Base-by-base conservation (phyloP, 2,888 invertebrate genomes). In the Abrostola triplasia region DNA sequence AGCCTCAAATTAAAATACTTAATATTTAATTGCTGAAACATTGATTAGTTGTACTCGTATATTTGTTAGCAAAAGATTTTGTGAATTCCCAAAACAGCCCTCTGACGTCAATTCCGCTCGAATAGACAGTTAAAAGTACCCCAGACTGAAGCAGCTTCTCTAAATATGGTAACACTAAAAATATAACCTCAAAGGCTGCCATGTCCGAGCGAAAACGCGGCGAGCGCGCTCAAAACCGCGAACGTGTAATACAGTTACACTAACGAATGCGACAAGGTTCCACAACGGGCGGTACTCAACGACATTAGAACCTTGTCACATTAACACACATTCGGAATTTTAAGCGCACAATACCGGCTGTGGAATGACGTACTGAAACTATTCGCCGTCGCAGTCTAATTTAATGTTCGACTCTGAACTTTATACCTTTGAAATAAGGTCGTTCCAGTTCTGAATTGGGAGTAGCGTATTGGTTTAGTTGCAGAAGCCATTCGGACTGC, bases 181-280 rank as follows among this genome's bases (percentile, higher is more conserved):
- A 83, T 84, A 87, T 89, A 92, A 92, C 92, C 91, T 92, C 90
- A 92, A 92, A 93, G 91, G 89, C 92, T 92, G 85, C 80, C 76
- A 80, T 87, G 88, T 88, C 88, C 87, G 70, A 89, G 88, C 88
- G 86, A 88, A 88, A 90, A 88, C 87, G 85, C 86, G 87, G 85
- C 85, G 82, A 82, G 84, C 80, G 86, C 89, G 84, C 72, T 82
- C 88, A 88, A 84, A 85, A 81, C 76, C 81, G 79, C 88, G 84
- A 86, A 88, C 77, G 85, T 83, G 76, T 77, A 73, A 76, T 77
- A 84, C 82, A 82, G 79, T 81, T 79, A 82, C 80, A 69, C 59
- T 36, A 44, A 59, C 63, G 58, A 81, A 55, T 77, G 50, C 44
- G 84, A 90, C 86, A 89, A 59, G 59, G 89, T 90, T 81, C 82